Percentiles rank a stretch among this genome's conserved stretches.
phyloP scores from a whole-genome alignment of 2,888 invertebrate genomes.

The Cryptocephalus primarius region DNA sequence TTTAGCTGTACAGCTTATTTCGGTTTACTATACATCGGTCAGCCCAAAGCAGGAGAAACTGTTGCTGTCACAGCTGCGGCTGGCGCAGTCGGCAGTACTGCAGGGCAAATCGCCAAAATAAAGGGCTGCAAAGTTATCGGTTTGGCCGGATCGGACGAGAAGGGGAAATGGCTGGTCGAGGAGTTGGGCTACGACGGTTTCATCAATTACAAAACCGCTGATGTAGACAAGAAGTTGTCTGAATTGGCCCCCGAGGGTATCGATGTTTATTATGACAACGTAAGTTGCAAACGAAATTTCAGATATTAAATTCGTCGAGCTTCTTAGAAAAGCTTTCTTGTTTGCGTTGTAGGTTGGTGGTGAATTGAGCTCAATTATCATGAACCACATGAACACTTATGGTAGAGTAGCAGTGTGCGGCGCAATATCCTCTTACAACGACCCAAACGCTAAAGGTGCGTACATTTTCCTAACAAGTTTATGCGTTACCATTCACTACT shows the following conservation, averaged over 20 bases:
- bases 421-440: slow-evolving; percentile 56
- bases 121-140: slow-evolving; percentile 60
- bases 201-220: slow-evolving; percentile 58
- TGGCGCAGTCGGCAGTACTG: slow-evolving; percentile 67
- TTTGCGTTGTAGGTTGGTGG: slow-evolving; percentile 48
- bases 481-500: too few species aligned
- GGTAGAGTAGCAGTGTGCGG: slow-evolving; percentile 61
- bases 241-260: slow-evolving; percentile 55
- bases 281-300: too few species aligned
- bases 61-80: slow-evolving; percentile 66
- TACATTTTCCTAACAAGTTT: too few species aligned
- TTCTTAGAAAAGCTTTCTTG: too few species aligned
- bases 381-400: slow-evolving; percentile 50
- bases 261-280: slow-evolving; percentile 70
- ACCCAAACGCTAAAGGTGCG: slow-evolving; percentile 10
- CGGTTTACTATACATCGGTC: slow-evolving; percentile 59
- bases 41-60: slow-evolving; percentile 60
- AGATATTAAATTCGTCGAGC: too few species aligned
- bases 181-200: slow-evolving; percentile 56
- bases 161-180: slow-evolving; percentile 54
- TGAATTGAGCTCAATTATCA: slow-evolving; percentile 50
- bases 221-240: slow-evolving; percentile 44
- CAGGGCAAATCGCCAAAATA: slow-evolving; percentile 69
- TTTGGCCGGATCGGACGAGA: slow-evolving; percentile 57
- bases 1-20: slow-evolving; percentile 61